Percentiles rank a stretch among this genome's conserved stretches.
These are phyloP conservation scores for Chalcosyrphus nemorum DNA, from an alignment of 2,888 invertebrate species.

Conservation along the genomic window DNA sequence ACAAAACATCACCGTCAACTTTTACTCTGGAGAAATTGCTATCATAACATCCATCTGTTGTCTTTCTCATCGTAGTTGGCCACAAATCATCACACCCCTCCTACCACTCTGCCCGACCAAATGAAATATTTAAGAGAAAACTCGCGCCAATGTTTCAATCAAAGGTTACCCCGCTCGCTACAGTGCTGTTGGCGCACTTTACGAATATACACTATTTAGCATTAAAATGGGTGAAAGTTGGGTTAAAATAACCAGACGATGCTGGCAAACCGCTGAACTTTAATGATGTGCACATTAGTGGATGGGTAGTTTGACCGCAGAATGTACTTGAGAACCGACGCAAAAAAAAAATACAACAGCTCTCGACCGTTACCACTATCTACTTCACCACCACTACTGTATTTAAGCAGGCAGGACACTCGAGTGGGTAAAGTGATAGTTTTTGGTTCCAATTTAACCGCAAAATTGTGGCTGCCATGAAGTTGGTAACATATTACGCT, in stretches of 20 bases:
- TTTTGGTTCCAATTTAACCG: constrained; percentile 58
- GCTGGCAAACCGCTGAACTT: constrained; percentile 66
- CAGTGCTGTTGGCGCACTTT: background rate
- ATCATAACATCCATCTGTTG: constrained; percentile 37
- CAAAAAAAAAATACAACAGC: background rate
- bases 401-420: constrained; percentile 33
- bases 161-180: background rate
- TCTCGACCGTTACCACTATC: background rate
- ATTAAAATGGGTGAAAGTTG: constrained; percentile 2
- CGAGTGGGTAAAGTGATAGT: constrained; percentile 52
- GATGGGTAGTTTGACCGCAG: constrained; percentile 59
- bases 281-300: constrained; percentile 66
- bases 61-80: constrained; percentile 23
- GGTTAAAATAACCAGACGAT: constrained; percentile 45
- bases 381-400: too few species aligned
- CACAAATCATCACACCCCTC: constrained; percentile 9
- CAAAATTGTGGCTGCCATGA: constrained; percentile 53
- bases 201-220: constrained; percentile 15
- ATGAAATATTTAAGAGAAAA: constrained; percentile 54
- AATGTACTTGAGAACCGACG: constrained; percentile 42
- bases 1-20: background rate
- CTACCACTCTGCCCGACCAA: background rate
- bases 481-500: constrained; percentile 45
- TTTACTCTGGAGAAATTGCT: constrained; percentile 7
- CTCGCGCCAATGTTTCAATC: constrained; percentile 63